These are phyloP conservation scores for Sciaenops ocellatus DNA, from an alignment of 2,797 vertebrate genomes.

Conservation along the genomic window DNA sequence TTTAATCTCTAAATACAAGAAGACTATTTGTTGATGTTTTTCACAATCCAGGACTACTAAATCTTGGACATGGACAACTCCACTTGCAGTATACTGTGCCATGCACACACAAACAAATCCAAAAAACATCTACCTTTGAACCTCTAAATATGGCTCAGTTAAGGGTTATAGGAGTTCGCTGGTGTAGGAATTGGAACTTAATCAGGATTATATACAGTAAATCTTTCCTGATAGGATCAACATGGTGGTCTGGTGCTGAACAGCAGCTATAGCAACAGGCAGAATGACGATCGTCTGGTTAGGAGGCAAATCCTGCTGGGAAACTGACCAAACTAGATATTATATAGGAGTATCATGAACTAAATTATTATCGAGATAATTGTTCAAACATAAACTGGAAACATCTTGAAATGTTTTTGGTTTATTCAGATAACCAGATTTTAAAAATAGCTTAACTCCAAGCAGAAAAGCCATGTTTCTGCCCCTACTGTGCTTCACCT, in stretches of 20 bases:
- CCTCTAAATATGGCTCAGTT: not conserved
- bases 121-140: not conserved
- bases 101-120: not conserved
- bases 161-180: not conserved
- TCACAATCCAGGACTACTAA: not conserved
- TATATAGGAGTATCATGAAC: not conserved
- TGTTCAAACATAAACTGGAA: not conserved
- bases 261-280: not conserved
- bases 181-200: not conserved
- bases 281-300: not conserved
- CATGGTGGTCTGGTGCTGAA: conserved; percentile 17
- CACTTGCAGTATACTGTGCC: not conserved
- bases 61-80: not conserved
- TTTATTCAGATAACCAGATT: not conserved
- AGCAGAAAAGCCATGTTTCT: not conserved
- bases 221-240: conserved; percentile 52
- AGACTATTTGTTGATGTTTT: not conserved
- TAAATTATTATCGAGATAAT: not conserved
- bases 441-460: not conserved
- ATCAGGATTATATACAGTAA: conserved; percentile 28
- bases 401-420: no score
- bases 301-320: not conserved
- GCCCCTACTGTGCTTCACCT: not conserved
- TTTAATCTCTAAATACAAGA: not conserved
- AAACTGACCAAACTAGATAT: not conserved